Percentiles rank a stretch among this genome's conserved stretches.
Conservation (phyloP, 2,113 vertebrate species). For the Hypanus sabinus region DNA sequence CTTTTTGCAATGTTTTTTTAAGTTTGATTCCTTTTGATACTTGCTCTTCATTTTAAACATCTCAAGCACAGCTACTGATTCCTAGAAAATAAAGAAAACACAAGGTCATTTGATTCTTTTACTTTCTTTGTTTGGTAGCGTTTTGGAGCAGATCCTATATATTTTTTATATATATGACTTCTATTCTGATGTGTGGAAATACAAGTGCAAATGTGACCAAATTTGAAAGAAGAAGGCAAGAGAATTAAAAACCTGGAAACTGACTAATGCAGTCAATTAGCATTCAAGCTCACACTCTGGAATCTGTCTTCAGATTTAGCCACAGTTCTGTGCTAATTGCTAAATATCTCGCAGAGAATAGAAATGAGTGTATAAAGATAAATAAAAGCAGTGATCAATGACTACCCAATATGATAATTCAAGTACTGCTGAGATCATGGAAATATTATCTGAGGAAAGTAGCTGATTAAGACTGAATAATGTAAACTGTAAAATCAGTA, state of each 20-base stretch:
- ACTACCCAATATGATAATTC: not conserved
- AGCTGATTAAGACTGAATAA: conserved; percentile 17
- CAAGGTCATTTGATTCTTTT: not conserved
- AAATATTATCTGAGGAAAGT: conserved; percentile 21
- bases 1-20: no score
- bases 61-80: no score
- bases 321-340: not conserved
- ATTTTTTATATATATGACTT: not conserved
- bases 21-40: no score
- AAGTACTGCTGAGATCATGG: not conserved
- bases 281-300: not conserved
- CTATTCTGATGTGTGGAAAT: not conserved
- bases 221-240: not conserved
- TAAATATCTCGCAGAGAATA: not conserved
- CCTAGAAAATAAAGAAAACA: not conserved
- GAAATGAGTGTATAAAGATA: not conserved
- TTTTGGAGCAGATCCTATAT: not conserved
- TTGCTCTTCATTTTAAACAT: no score
- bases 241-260: not conserved
- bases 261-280: not conserved
- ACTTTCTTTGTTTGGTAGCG: not conserved
- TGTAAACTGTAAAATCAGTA: conserved; percentile 9
- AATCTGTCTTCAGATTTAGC: not conserved
- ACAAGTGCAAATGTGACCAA: not conserved
- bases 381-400: conserved; percentile 21